Base-by-base conservation (phyloP, 2,797 vertebrate species). In the Mormyrus proboscirostris region DNA sequence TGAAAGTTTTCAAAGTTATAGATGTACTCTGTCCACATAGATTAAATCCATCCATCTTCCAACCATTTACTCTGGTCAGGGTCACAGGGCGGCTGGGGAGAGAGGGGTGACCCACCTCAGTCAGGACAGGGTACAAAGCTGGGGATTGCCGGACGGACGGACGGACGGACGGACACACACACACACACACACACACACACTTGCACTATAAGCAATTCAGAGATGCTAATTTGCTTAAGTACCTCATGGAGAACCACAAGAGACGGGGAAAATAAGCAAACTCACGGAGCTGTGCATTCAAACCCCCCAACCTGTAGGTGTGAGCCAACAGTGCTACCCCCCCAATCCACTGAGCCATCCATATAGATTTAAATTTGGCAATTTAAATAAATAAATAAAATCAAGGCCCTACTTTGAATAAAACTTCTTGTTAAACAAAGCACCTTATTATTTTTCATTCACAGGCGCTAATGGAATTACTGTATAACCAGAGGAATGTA, bases 401-500 rank as follows among this genome's bases (percentile, higher is more conserved):
- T 38, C 10, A 9, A 33, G 69, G 33, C 10, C 69, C 73, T 44
- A 47, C 73, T n/a, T n/a, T 44, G 38, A n/a, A 44, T 41, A 44
- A 79, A 79, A 3, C 33, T 41, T 12, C 82, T 50, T 47, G 44
- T 3, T 47, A 84, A 50, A 22, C 1, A 22, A 84, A 84, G 22
- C 19, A 29, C 3, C 29, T 38, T 29, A 14, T 73, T 29, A 14
- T 73, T 73, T 73, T 38, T 14, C 6, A 82, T 16, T 89, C 1
- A 65, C 50, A 91, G 69, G 47, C 49, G 59, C 22, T 84, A 29
- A 86, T 73, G 1, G 86, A 57, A 88, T 33, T 44, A 84, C 65
- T 73, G 12, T 88, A 38, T 91, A 93, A 93, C 92, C 90, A 87
- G 59, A 59, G 73, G 88, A 86, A 69, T 88, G 8, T 69, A 65